phyloP scores from a whole-genome alignment of 2,113 vertebrate genomes.

The Onychorhynchus coronatus region DNA sequence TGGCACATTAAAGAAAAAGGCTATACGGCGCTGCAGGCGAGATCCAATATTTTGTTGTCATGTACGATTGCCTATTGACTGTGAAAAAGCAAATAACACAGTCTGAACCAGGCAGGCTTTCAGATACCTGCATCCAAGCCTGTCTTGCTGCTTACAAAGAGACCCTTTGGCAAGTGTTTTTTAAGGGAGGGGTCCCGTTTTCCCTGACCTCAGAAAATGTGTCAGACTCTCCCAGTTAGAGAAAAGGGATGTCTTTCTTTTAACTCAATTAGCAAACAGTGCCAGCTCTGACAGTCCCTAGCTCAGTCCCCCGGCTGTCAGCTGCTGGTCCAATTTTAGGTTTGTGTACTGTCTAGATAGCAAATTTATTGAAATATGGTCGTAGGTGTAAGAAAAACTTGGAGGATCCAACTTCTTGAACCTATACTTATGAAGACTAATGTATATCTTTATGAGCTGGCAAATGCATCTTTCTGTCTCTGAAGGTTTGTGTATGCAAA shows the following conservation, averaged over 20 bases:
- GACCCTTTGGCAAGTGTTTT: background rate
- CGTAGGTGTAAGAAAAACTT: slow-evolving; percentile 50
- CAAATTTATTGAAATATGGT: slow-evolving; percentile 55
- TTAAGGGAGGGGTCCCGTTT: background rate
- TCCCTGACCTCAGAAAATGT: background rate
- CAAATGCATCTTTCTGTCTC: background rate
- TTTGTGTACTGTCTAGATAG: slow-evolving; percentile 42
- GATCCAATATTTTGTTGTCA: slow-evolving; percentile 51
- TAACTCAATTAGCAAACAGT: slow-evolving; percentile 16
- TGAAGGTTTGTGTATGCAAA: background rate
- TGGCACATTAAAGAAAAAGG: slow-evolving; percentile 50
- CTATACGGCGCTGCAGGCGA: background rate
- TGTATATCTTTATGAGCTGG: background rate
- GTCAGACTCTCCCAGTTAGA: background rate
- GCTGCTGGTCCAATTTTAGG: slow-evolving; percentile 52
- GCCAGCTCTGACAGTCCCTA: slow-evolving; percentile 28
- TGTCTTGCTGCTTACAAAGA: background rate
- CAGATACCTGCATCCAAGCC: background rate
- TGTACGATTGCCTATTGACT: slow-evolving; percentile 37
- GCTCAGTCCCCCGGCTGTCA: slow-evolving; percentile 54
- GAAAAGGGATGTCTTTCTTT: background rate
- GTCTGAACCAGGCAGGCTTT: background rate
- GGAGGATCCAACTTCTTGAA: slow-evolving; percentile 1
- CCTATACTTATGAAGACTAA: background rate
- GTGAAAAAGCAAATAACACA: slow-evolving; percentile 49